Conservation (phyloP, 2,888 invertebrate genomes). For the Drosophila quinaria region DNA sequence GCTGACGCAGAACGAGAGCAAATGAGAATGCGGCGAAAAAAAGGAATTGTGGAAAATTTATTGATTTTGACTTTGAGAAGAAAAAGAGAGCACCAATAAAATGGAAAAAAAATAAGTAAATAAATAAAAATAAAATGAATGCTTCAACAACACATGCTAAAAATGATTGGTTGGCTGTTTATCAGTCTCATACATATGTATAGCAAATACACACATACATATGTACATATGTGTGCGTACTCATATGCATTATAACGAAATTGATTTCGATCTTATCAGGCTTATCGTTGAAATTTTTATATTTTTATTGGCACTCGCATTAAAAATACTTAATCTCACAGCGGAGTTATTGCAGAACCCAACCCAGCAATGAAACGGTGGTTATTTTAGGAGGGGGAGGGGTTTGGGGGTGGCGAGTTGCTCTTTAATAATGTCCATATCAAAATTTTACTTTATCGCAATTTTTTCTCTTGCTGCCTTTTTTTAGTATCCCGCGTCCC, state of each 20-base stretch:
- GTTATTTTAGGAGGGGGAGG: background rate
- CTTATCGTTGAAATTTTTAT: conserved; percentile 81
- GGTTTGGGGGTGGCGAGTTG: conserved; percentile 8
- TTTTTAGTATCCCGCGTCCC: conserved; percentile 40
- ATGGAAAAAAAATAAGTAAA: conserved; percentile 11
- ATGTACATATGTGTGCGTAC: conserved; percentile 16
- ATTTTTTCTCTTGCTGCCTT: conserved; percentile 49
- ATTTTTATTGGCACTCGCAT: conserved; percentile 77
- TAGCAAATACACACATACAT: conserved; percentile 15
- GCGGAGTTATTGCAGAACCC: conserved; percentile 62
- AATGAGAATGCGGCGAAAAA: conserved; percentile 57
- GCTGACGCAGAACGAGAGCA: conserved; percentile 59
- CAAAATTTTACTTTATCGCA: conserved; percentile 80
- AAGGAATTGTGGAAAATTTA: conserved; percentile 73
- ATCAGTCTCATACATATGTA: conserved; percentile 37
- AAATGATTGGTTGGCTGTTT: conserved; percentile 55
- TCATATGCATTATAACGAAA: conserved; percentile 64
- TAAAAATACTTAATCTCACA: conserved; percentile 82
- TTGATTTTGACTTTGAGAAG: conserved; percentile 81
- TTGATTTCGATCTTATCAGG: conserved; percentile 72
- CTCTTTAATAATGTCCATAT: conserved; percentile 77
- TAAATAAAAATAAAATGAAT: conserved; percentile 41
- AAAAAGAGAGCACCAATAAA: conserved; percentile 32
- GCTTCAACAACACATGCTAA: conserved; percentile 47
- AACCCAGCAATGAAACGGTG: conserved; percentile 21